Evolutionary conservation across 2,113 vertebrate genomes (phyloP), one percentile per base, ranked within the genome.

Genomic region (Polyodon spathula): DNA sequence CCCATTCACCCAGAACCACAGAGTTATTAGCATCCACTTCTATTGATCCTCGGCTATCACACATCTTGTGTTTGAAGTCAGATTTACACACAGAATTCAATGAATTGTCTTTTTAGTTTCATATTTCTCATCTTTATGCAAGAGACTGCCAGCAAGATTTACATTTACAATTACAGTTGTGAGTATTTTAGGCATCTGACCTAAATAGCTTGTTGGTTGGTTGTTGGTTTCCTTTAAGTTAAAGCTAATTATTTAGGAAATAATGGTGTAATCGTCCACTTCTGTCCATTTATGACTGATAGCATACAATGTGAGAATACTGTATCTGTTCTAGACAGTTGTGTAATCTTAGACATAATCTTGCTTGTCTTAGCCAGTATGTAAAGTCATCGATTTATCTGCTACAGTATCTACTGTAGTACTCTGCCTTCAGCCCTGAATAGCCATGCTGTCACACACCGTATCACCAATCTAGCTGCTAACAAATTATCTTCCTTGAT

Each of bases 111-210:
- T n/a, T 27, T 50, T 11, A n/a, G 6, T 50, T 50, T 10, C 14
- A 50, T 50, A n/a, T 6, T 50, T 50, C 48, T 76, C 71, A 71
- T 76, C 68, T 60, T 68, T 63, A 68, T 73, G 78, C 74, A 70
- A 66, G 72, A 65, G 65, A 59, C 66, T 71, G 67, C 68, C 61
- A 40, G 63, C 55, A 66, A 76, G 76, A 82, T 82, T 81, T 82
- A 82, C 75, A 75, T 76, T 83, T 76, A 78, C 78, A 76, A 76
- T 79, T 80, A 77, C 77, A 71, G 74, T n/a, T n/a, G n/a, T n/a
- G n/a, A n/a, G n/a, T n/a, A n/a, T n/a, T n/a, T n/a, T n/a, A n/a
- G n/a, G n/a, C n/a, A n/a, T n/a, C 15, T 14, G 17, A n/a, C n/a
- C 50, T 4, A 40, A n/a, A 40, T 16, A 38, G 53, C 27, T 48